Conservation (phyloP, 2,888 invertebrate genomes). For the Drosophila lacicola region DNA sequence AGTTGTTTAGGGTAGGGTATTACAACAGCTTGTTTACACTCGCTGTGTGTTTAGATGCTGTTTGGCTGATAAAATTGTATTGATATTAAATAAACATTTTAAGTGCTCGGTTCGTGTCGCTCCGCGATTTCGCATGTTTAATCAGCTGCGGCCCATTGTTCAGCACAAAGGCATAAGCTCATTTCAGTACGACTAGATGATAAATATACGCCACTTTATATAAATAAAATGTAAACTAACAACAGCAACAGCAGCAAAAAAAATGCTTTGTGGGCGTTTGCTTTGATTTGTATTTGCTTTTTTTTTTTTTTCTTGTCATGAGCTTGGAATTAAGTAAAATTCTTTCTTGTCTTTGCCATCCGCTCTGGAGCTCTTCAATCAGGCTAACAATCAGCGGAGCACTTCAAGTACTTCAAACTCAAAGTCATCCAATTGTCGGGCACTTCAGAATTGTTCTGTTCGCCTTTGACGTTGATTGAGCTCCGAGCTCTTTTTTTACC, state of each 20-base stretch:
- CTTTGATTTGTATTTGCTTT: slow-evolving; percentile 6
- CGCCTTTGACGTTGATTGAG: slow-evolving; percentile 68
- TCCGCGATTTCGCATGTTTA: slow-evolving; percentile 79
- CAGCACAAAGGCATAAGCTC: slow-evolving; percentile 38
- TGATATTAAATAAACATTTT: slow-evolving; percentile 66
- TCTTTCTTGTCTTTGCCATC: slow-evolving; percentile 52
- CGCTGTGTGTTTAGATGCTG: slow-evolving; percentile 27
- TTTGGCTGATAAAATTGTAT: slow-evolving; percentile 65
- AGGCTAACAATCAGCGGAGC: slow-evolving; percentile 57
- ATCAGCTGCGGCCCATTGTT: slow-evolving; percentile 73
- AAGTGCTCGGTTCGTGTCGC: slow-evolving; percentile 49
- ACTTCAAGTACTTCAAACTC: slow-evolving; percentile 48
- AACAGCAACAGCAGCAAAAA: neutral
- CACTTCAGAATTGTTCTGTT: slow-evolving; percentile 47
- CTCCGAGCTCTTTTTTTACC: slow-evolving; percentile 23
- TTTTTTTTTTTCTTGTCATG: neutral
- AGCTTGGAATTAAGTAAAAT: slow-evolving; percentile 30
- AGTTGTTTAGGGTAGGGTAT: slow-evolving; percentile 6
- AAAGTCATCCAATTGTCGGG: slow-evolving; percentile 75
- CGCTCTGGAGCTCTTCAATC: slow-evolving; percentile 47
- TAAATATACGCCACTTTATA: slow-evolving; percentile 29
- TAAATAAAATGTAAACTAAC: slow-evolving; percentile 2
- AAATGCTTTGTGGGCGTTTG: slow-evolving; percentile 57
- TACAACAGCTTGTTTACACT: slow-evolving; percentile 50
- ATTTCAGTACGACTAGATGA: slow-evolving; percentile 30